Evolutionary conservation across 2,888 invertebrate genomes (phyloP), one percentile per base, ranked within the genome.

Genomic region (Microdon myrmicae): DNA sequence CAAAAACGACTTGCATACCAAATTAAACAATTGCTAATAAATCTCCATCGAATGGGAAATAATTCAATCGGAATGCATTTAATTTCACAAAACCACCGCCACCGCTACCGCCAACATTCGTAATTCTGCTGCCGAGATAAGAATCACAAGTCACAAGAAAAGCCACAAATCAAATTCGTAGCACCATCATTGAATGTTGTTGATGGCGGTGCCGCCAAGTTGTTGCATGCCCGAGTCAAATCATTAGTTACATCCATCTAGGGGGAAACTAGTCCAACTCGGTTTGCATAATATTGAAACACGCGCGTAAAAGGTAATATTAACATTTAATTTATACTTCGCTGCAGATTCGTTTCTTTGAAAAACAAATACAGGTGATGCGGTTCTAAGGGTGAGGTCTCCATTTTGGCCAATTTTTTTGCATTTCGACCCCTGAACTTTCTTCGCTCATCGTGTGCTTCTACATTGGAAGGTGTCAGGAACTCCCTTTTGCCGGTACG

Each of bases 251-350:
- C 70, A 70, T 70, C 77, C 78, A 76, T 78, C 73, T 77, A 76
- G 76, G 77, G 77, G 73, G n/a, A 74, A 77, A 77, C 73, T 77
- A 78, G 77, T 77, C 75, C 78, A 76, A 75, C 76, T 74, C 77
- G 73, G 76, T 77, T 78, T 78, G 78, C 78, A 77, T 77, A 77
- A 77, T 77, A 76, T 77, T 76, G 76, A 75, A 75, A 75, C 70
- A 71, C 70, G 35, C 58, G 39, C 56, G 58, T 51, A 61, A 61
- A 61, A 49, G 56, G 61, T 39, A n/a, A n/a, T n/a, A 49, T 56
- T 32, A 44, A 61, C 39, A 45, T 61, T 44, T 49, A 49, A 61
- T 45, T 49, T 56, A 55, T 55, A 43, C 41, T 55, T 60, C n/a
- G n/a, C n/a, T n/a, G n/a, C n/a, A n/a, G n/a, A n/a, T n/a, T n/a